Evolutionary conservation across 2,888 invertebrate species (phyloP), one percentile per base, ranked within the genome.

Genomic region (Eupithecia exiguata): DNA sequence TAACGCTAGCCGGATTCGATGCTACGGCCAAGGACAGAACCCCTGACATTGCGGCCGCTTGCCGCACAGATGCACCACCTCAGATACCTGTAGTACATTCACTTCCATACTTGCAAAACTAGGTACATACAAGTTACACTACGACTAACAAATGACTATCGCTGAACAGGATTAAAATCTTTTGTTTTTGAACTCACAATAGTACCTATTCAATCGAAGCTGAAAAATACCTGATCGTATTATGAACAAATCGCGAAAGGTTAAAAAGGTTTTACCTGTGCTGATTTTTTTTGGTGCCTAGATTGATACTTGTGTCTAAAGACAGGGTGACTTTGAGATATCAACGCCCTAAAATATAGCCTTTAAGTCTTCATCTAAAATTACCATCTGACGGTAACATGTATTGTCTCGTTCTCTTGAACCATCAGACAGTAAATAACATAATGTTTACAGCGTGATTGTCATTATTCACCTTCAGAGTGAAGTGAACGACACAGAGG

Each of bases 21-120:
- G 83, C 84, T 84, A 84, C 82, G 89, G 87, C 89, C 92, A 91
- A 91, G 91, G 92, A 90, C 92, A 79, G 79, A 72, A 84, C 84
- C 87, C 84, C 85, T 85, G 84, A 83, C 87, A 83, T 80, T 86
- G 86, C 82, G 87, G 80, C 79, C 77, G 82, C 81, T 88, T 88
- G 87, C 91, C 7, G 10, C n/a, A 21, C 63, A 38, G 21, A 79
- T 77, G 81, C 81, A 75, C 79, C 74, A 53, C 16, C n/a, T n/a
- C 16, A 30, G 38, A 21, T 66, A 66, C 66, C 75, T 68, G 70
- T 1, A 7, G 40, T 43, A 66, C 71, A 75, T 75, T 75, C 69
- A 69, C 71, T 72, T 71, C 61, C 18, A 67, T 43, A 16, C 40
- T 9, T 58, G 53, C 30, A n/a, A 9, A 25, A 58, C 58, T 53